These are phyloP conservation scores for Pentalonia nigronervosa DNA, from an alignment of 1,140 invertebrate species.

Conservation along the genomic window DNA sequence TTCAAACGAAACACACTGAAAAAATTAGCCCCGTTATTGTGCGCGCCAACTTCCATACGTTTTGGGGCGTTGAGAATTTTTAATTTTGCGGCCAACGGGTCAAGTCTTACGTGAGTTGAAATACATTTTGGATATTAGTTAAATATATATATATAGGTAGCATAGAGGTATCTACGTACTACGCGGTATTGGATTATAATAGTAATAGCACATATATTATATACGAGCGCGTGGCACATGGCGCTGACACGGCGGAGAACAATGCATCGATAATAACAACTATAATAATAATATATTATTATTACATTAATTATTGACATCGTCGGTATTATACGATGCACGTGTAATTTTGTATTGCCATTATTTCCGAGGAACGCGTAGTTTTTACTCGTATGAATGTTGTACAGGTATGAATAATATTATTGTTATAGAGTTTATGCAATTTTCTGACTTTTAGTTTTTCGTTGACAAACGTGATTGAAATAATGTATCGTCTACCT, in stretches of 20 bases:
- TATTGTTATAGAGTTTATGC: no score
- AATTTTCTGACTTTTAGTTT: neutral
- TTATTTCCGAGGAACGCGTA: neutral
- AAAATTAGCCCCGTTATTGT: conserved; percentile 57
- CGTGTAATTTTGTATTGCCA: neutral
- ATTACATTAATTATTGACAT: neutral
- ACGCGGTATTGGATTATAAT: neutral
- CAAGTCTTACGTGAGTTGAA: conserved; percentile 49
- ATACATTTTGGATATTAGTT: conserved; percentile 48
- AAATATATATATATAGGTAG: neutral
- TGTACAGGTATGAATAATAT: neutral
- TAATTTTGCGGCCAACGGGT: conserved; percentile 58
- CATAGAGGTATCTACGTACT: no score
- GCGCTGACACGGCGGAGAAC: neutral
- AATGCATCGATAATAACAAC: conserved; percentile 17
- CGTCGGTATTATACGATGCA: neutral
- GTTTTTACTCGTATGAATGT: neutral
- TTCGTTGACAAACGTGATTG: neutral
- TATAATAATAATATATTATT: conserved; percentile 23
- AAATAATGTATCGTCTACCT: neutral
- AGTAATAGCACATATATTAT: neutral
- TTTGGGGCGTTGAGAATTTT: conserved; percentile 53
- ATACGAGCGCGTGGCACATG: neutral
- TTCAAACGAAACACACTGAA: neutral
- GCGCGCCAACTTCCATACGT: conserved; percentile 22